These are phyloP conservation scores for Lemur catta DNA, from an alignment of 2,797 vertebrate genomes.

Conservation along the genomic window DNA sequence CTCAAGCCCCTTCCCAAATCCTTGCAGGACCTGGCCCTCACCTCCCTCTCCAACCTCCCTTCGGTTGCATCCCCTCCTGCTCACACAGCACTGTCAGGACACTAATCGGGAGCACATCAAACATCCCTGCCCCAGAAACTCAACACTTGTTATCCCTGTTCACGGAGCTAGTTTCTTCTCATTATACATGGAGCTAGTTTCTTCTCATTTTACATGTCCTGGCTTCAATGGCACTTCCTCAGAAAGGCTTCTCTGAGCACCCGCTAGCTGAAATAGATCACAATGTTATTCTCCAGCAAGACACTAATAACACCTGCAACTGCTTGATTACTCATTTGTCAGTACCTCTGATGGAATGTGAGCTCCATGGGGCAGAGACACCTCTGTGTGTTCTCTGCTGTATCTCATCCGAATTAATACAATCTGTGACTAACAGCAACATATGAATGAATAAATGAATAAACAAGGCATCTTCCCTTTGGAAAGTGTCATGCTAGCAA, in stretches of 20 bases:
- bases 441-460: background rate
- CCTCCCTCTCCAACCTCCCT: background rate
- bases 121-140: background rate
- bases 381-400: background rate
- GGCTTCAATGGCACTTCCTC: background rate
- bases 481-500: background rate
- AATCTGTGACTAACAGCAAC: background rate
- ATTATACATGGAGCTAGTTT: background rate
- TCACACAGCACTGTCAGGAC: background rate
- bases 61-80: background rate
- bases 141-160: background rate
- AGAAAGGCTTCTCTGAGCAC: background rate
- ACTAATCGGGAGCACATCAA: background rate
- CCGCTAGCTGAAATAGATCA: background rate
- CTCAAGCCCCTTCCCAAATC: background rate
- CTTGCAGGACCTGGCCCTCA: background rate
- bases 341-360: background rate
- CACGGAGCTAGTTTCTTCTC: background rate
- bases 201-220: background rate
- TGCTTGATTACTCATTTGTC: background rate
- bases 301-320: background rate
- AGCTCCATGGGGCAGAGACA: background rate
- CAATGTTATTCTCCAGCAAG: background rate
- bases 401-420: background rate
- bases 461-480: background rate